Evolutionary conservation across 35 echinoderm and acorn worm genomes (phyloP).

Genomic region (Ptychodera flava): DNA sequence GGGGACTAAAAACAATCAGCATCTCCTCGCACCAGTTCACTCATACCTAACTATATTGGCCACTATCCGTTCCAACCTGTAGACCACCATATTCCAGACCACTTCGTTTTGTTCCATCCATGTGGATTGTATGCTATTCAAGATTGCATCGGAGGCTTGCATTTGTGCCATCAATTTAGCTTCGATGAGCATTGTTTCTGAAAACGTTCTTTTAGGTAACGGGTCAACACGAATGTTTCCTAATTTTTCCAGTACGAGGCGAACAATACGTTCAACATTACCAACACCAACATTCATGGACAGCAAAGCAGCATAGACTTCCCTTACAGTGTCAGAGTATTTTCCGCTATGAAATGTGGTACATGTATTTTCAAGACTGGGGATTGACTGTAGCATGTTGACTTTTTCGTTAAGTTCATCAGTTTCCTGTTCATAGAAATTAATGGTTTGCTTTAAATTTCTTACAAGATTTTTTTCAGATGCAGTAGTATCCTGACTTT

Average conservation of each 20-base stretch:
- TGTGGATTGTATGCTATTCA: background rate
- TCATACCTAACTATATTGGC: background rate
- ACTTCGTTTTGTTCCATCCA: background rate
- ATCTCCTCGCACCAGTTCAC: background rate
- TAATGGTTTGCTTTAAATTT: background rate
- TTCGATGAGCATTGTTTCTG: background rate
- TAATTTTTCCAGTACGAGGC: background rate
- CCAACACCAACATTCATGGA: background rate
- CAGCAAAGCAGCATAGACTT: background rate
- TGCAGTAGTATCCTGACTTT: background rate
- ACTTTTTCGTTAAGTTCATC: background rate
- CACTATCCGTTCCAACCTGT: background rate
- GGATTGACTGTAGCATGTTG: background rate
- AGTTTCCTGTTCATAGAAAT: background rate
- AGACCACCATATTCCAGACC: background rate
- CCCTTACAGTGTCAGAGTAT: background rate
- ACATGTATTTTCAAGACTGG: background rate
- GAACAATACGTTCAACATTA: background rate
- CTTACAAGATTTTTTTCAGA: background rate
- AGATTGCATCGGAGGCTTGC: background rate
- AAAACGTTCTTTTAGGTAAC: background rate
- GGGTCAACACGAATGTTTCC: background rate
- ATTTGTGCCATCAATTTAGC: background rate
- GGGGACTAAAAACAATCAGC: background rate
- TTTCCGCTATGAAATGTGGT: background rate